Percentiles rank a stretch among this genome's conserved stretches.
These are phyloP conservation scores for Isurus oxyrinchus DNA, from an alignment of 2,113 vertebrate genomes.

Conservation along the genomic window DNA sequence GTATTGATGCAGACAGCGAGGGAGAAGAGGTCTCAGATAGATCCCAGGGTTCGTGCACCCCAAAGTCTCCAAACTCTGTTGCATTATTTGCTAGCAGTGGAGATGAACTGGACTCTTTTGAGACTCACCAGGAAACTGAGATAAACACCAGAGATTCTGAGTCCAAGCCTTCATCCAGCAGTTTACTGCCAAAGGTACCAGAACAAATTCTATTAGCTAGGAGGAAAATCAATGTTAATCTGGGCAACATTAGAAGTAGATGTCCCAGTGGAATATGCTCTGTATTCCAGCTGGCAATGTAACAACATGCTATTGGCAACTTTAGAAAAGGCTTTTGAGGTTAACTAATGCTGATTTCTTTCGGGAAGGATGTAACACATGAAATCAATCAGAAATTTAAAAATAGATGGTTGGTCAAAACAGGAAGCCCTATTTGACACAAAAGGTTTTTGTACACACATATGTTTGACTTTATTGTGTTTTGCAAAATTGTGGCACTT, in stretches of 20 bases:
- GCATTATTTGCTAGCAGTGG: constrained; percentile 47
- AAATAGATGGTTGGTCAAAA: background rate
- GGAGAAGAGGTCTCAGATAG: constrained; percentile 52
- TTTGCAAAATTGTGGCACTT: background rate
- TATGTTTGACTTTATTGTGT: background rate
- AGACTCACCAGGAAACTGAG: constrained; percentile 49
- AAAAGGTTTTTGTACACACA: background rate
- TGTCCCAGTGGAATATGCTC: background rate
- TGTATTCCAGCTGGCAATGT: background rate
- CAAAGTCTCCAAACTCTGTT: constrained; percentile 46
- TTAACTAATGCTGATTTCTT: background rate
- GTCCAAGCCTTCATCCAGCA: constrained; percentile 58
- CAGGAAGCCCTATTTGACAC: background rate
- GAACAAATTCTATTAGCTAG: background rate
- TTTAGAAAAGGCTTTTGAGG: background rate
- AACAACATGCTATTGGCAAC: background rate
- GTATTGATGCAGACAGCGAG: constrained; percentile 72
- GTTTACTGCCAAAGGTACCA: constrained; percentile 63
- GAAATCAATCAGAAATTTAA: background rate
- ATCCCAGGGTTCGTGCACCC: constrained; percentile 42
- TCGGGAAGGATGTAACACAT: background rate
- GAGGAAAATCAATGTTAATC: background rate
- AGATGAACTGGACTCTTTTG: constrained; percentile 53
- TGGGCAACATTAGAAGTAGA: background rate
- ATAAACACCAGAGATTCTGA: constrained; percentile 56